These are phyloP conservation scores for Corythornis madagascariensis DNA, from an alignment of 2,113 vertebrate genomes.

Conservation along the genomic window DNA sequence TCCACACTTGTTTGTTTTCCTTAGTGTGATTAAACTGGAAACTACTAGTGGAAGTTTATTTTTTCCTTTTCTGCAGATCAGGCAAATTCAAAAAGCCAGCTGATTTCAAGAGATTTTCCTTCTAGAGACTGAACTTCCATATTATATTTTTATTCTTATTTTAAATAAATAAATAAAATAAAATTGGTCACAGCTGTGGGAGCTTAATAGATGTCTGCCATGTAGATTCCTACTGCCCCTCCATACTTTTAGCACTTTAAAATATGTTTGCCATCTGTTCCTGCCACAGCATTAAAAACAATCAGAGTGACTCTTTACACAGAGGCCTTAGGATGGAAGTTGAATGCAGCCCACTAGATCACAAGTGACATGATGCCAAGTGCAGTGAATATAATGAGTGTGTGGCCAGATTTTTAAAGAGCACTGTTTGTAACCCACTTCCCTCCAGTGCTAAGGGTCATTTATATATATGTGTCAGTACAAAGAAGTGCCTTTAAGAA, in stretches of 20 bases:
- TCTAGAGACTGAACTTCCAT: background rate
- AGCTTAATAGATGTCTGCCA: constrained; percentile 40
- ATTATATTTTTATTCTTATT: background rate
- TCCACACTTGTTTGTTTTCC: constrained; percentile 29
- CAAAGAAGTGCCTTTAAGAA: constrained; percentile 20
- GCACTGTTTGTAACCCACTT: background rate
- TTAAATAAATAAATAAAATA: background rate
- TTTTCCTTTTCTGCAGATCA: background rate
- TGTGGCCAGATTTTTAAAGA: constrained; percentile 41
- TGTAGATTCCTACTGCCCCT: constrained; percentile 25
- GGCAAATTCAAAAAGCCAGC: background rate
- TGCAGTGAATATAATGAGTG: constrained; percentile 50
- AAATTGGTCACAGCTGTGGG: constrained; percentile 22
- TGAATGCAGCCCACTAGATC: constrained; percentile 60
- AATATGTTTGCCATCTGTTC: constrained; percentile 68
- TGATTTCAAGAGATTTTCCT: constrained; percentile 19
- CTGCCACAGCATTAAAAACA: constrained; percentile 56
- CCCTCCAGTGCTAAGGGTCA: constrained; percentile 45
- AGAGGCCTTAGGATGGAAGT: constrained; percentile 62
- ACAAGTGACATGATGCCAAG: constrained; percentile 66
- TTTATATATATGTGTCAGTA: constrained; percentile 41
- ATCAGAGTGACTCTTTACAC: background rate
- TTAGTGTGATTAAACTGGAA: constrained; percentile 19
- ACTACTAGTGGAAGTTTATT: constrained; percentile 24
- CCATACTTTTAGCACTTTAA: constrained; percentile 21